phyloP scores from a whole-genome alignment of 2,113 vertebrate genomes.

The Buteo buteo region DNA sequence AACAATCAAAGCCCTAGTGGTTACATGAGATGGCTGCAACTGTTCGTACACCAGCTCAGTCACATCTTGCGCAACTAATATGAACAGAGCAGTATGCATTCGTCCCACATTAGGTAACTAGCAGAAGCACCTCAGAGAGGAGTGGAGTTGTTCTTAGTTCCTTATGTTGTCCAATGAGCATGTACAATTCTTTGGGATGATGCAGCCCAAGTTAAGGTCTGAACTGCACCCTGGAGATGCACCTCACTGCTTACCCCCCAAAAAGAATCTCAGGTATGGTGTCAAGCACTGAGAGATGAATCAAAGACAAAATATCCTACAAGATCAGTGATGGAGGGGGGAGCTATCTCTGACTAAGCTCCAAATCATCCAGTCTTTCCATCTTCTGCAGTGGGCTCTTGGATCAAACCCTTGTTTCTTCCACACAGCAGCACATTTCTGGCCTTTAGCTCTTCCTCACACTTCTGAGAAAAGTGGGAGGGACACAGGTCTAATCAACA shows the following conservation, averaged over 20 bases:
- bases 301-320: not conserved
- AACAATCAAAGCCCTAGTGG: not conserved
- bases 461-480: not conserved
- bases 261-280: not conserved
- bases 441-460: not conserved
- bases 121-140: not conserved
- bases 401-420: not conserved
- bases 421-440: not conserved
- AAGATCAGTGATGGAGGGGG: not conserved
- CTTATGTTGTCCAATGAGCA: not conserved
- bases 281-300: not conserved
- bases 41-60: not conserved
- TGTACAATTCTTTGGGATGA: not conserved
- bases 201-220: not conserved
- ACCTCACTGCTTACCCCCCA: not conserved
- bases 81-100: rapidly evolving
- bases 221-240: not conserved
- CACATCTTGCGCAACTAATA: not conserved
- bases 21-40: not conserved
- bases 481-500: not conserved
- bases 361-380: not conserved
- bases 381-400: not conserved
- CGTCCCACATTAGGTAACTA: not conserved
- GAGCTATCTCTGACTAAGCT: not conserved
- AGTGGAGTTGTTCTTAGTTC: not conserved